Conservation (phyloP, 2,797 vertebrate genomes). For the Tenualosa thibaudeaui region DNA sequence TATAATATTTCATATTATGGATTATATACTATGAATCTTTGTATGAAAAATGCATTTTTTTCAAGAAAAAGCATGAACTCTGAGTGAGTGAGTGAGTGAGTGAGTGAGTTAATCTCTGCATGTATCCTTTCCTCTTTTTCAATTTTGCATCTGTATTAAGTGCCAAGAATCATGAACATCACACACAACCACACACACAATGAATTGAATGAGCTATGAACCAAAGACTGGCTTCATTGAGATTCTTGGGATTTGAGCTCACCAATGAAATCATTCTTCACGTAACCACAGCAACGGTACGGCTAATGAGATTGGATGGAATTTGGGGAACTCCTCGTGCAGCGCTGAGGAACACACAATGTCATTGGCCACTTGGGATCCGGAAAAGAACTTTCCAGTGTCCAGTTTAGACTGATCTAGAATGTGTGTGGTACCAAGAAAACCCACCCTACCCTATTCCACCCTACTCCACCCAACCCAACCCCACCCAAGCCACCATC, state of each 20-base stretch:
- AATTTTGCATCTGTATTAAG: neutral
- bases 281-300: constrained; percentile 31
- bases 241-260: constrained; percentile 20
- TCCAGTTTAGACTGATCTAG: constrained; percentile 34
- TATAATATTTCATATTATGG: constrained; percentile 18
- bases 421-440: constrained; percentile 60
- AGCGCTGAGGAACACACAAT: neutral
- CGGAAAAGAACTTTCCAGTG: neutral
- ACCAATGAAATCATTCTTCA: constrained; percentile 39
- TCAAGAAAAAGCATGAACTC: too few relatives aligned
- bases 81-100: neutral
- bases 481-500: neutral
- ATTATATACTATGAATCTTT: constrained; percentile 19
- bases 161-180: constrained; percentile 19
- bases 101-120: neutral
- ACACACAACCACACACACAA: constrained; percentile 22
- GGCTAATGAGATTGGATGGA: neutral
- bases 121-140: constrained; percentile 8
- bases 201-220: constrained; percentile 58
- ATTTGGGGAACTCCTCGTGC: neutral
- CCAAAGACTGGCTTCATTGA: constrained; percentile 65
- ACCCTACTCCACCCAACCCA: constrained; percentile 7
- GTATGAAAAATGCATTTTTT: neutral
- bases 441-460: too few relatives aligned
- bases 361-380: neutral